Percentiles rank a stretch among this genome's conserved stretches.
These are phyloP conservation scores for Gymnobelideus leadbeateri DNA, from an alignment of 2,113 vertebrate genomes.

Conservation along the genomic window DNA sequence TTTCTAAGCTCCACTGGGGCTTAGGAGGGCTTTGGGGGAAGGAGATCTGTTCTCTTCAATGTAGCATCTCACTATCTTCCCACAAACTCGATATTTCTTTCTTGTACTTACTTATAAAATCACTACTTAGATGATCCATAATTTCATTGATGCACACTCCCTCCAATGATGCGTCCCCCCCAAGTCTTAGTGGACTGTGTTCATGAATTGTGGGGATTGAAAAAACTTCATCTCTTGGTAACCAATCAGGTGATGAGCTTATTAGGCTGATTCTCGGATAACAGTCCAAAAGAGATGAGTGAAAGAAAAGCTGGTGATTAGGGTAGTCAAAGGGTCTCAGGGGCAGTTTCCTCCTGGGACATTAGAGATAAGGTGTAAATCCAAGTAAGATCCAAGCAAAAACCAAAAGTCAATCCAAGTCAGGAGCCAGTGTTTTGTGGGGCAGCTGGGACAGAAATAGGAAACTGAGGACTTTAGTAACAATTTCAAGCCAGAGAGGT, in stretches of 20 bases:
- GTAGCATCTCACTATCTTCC: no score
- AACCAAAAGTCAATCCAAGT: neutral
- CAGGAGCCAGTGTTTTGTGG: neutral
- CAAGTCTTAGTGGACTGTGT: no score
- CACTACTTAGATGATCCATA: neutral
- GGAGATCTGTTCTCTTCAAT: no score
- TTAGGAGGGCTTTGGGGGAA: no score
- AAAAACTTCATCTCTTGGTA: neutral
- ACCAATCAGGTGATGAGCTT: neutral
- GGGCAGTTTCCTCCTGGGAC: neutral
- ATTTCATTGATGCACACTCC: neutral
- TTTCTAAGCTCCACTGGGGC: no score
- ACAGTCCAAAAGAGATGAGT: neutral
- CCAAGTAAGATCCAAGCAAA: no score
- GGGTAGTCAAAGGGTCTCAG: neutral
- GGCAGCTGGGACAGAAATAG: neutral
- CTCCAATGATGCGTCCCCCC: neutral
- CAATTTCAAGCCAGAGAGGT: neutral
- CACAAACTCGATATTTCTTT: no score
- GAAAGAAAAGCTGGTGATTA: neutral
- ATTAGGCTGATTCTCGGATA: neutral
- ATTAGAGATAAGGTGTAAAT: neutral
- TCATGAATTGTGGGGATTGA: neutral
- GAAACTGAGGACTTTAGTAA: neutral
- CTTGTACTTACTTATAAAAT: no score